Conservation (phyloP, 2,113 vertebrate genomes). For the Acrocephalus kingi region DNA sequence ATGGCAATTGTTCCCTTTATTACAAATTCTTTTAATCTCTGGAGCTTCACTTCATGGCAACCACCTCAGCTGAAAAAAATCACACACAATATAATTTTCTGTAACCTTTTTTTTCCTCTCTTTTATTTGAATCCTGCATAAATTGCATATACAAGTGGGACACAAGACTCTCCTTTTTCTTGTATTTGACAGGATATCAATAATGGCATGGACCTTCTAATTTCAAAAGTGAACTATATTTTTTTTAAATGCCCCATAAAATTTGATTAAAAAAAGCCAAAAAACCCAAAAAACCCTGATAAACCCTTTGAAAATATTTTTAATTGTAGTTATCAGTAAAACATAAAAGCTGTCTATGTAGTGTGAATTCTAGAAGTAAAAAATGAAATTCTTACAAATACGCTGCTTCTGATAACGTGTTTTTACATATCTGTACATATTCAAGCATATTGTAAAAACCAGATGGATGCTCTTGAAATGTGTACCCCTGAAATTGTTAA, state of each 20-base stretch:
- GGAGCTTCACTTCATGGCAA: background rate
- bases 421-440: background rate
- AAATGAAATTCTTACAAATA: background rate
- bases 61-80: background rate
- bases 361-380: background rate
- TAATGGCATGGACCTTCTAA: background rate
- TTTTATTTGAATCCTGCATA: background rate
- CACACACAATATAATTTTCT: background rate
- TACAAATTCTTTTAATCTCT: background rate
- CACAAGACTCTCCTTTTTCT: background rate
- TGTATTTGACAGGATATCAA: background rate
- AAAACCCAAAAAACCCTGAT: background rate
- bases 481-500: background rate
- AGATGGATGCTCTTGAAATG: background rate
- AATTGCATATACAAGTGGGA: background rate
- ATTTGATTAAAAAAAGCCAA: background rate
- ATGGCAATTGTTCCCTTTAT: background rate
- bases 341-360: background rate
- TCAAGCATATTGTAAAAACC: background rate
- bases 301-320: background rate
- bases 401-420: background rate
- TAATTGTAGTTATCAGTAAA: background rate
- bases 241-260: background rate
- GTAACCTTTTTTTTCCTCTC: background rate
- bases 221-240: background rate